Conservation (phyloP, 1,140 invertebrate genomes). For the Brachionus koreanus region DNA sequence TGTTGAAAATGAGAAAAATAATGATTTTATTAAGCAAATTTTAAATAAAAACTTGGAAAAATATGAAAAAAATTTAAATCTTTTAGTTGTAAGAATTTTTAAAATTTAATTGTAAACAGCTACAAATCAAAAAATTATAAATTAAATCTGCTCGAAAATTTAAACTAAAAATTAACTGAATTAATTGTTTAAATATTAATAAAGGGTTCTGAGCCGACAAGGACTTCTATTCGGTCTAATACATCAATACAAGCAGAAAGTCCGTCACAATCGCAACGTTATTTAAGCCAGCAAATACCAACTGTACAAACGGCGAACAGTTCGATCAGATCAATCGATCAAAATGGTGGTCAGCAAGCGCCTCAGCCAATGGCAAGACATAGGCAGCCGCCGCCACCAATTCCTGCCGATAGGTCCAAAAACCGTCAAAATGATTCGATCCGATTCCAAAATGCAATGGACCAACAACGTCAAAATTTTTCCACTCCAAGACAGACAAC, state of each 20-base stretch:
- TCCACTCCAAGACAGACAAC: not conserved
- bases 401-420: slow-evolving; percentile 5
- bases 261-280: not conserved
- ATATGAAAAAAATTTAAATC: slow-evolving; percentile 9
- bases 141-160: not conserved
- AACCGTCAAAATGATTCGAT: not conserved
- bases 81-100: not conserved
- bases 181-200: not conserved
- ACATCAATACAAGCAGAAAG: not conserved
- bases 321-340: not conserved
- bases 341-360: not conserved
- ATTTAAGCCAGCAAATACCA: not conserved
- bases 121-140: not conserved
- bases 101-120: not conserved
- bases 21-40: not conserved
- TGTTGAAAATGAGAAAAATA: not conserved
- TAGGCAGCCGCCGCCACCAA: slow-evolving; percentile 12
- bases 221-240: not conserved
- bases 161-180: not conserved
- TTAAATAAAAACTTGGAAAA: not conserved
- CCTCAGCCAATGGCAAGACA: not conserved
- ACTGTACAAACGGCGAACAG: not conserved
- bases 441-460: not conserved
- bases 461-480: not conserved
- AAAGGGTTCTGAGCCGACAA: not conserved